Conservation (phyloP, 2,797 vertebrate genomes). For the Sebastes hubbsi region DNA sequence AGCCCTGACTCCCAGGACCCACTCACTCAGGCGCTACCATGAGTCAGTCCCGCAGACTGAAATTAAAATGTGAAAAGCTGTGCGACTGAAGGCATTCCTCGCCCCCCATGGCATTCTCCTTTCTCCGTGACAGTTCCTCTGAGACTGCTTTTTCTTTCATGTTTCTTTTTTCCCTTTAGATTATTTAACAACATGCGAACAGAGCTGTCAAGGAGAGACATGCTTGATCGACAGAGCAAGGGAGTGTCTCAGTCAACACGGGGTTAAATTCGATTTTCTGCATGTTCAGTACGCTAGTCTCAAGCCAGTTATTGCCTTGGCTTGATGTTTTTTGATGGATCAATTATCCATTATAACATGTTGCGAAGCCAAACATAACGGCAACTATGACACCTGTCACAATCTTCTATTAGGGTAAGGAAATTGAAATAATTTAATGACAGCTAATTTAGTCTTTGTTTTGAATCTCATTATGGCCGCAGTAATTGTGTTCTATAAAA, state of each 20-base stretch:
- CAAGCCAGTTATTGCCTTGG: constrained; percentile 81
- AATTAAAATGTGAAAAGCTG: constrained; percentile 93
- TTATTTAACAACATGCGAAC: constrained; percentile 86
- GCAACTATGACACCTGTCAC: constrained; percentile 84
- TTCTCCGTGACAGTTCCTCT: constrained; percentile 83
- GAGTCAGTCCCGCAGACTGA: constrained; percentile 87
- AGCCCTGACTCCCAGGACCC: constrained; percentile 86
- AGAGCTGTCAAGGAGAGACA: constrained; percentile 80
- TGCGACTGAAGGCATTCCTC: constrained; percentile 85
- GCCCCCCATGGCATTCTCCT: constrained; percentile 80
- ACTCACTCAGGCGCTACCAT: constrained; percentile 86
- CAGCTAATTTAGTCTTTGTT: constrained; percentile 85
- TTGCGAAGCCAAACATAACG: constrained; percentile 82
- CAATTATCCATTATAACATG: constrained; percentile 87
- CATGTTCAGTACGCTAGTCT: constrained; percentile 79
- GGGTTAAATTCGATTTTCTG: constrained; percentile 86
- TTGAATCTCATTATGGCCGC: constrained; percentile 77
- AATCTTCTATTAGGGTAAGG: constrained; percentile 82
- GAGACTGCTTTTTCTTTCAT: constrained; percentile 85
- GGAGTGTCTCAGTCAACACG: constrained; percentile 77
- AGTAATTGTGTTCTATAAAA: constrained; percentile 69
- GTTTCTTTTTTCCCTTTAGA: constrained; percentile 81
- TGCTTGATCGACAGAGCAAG: constrained; percentile 83
- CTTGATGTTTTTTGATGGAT: constrained; percentile 87
- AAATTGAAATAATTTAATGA: constrained; percentile 87